Evolutionary conservation across 2,888 invertebrate genomes (phyloP), one percentile per base, ranked within the genome.

Genomic region (Nemurella pictetii): DNA sequence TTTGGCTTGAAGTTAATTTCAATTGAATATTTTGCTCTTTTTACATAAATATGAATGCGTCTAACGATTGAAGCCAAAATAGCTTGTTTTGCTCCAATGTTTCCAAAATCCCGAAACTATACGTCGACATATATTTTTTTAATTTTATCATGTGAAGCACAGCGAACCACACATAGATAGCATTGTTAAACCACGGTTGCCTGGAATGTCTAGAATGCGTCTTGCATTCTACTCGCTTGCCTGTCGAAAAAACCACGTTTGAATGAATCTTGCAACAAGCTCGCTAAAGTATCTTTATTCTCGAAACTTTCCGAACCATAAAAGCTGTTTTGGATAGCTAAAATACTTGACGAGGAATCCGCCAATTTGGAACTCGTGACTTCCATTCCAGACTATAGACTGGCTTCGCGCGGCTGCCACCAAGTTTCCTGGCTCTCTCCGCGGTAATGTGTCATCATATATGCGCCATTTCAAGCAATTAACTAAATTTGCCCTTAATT

Each of bases 271-370:
- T 75, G 28, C 75, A 26, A 75, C 75, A 26, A 81, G 32, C 55
- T 55, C 55, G 20, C 80, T 5, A 81, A 81, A 81, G 36, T 81
- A 81, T 81, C 80, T 81, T 81, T 32, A 81, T 81, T 81, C 80
- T 32, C n/a, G 35, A 36, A 81, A 81, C 29, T 35, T 81, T 81
- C 36, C 26, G 32, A 35, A 81, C 80, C 32, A 36, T 81, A 36
- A 36, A 81, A 81, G 36, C 80, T 81, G 80, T 36, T 81, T 81
- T 26, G 35, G 32, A 81, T 81, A 81, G 36, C 80, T 36, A 26
- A 36, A 26, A 81, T 81, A 81, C 35, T 81, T 81, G 35, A 9
- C 9, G 36, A 75, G 35, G 80, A 81, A 32, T 81, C 78, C 78
- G 55, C 55, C 78, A 78, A 30, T 30, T 78, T 30, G 27, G 9